These are phyloP conservation scores for Polydrusus pterygomalis DNA, from an alignment of 2,888 invertebrate species.

Conservation along the genomic window DNA sequence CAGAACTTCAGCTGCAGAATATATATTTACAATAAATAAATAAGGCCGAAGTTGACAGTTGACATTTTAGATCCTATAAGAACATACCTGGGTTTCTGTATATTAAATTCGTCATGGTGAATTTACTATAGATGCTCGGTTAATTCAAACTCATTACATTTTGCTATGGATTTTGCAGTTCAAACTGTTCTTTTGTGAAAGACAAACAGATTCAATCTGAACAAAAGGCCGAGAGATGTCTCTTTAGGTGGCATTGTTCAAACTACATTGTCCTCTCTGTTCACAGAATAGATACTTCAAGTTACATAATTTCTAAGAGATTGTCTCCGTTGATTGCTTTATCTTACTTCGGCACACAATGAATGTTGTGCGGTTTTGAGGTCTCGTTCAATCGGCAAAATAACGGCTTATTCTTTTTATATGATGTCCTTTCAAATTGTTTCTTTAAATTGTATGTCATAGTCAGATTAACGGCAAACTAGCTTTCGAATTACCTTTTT, in stretches of 20 bases:
- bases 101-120: neutral
- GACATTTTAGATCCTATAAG: no score
- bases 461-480: neutral
- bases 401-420: slow-evolving; percentile 34
- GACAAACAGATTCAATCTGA: slow-evolving; percentile 69
- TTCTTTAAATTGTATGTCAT: neutral
- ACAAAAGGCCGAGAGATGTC: slow-evolving; percentile 71
- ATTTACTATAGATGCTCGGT: slow-evolving; percentile 10
- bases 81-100: no score
- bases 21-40: no score
- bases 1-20: no score
- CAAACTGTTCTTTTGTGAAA: slow-evolving; percentile 71
- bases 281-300: slow-evolving; percentile 72
- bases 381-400: slow-evolving; percentile 27
- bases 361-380: slow-evolving; percentile 57
- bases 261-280: slow-evolving; percentile 64
- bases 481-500: no score
- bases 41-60: no score
- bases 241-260: slow-evolving; percentile 72
- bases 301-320: slow-evolving; percentile 73
- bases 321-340: slow-evolving; percentile 70
- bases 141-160: slow-evolving; percentile 58
- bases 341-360: slow-evolving; percentile 66
- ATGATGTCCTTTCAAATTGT: neutral
- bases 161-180: slow-evolving; percentile 69